These are phyloP conservation scores for Fragum sueziense DNA, from an alignment of 2,888 invertebrate genomes.

Conservation along the genomic window DNA sequence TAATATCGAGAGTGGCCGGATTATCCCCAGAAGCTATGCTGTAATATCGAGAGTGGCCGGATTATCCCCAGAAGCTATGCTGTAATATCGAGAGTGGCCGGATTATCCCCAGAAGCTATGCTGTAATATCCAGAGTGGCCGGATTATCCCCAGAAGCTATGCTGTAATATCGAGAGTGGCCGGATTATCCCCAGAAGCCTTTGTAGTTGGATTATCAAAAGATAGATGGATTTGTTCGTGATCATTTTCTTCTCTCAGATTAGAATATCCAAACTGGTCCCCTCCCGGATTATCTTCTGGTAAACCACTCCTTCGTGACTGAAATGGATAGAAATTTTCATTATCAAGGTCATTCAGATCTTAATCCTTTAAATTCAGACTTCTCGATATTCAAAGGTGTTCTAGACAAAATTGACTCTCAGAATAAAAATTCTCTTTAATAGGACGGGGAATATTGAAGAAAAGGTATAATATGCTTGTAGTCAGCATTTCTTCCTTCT, in stretches of 20 bases:
- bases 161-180: slow-evolving; percentile 34
- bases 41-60: too few species aligned
- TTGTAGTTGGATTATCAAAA: slow-evolving; percentile 2
- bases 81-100: too few species aligned
- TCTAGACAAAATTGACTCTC: not conserved
- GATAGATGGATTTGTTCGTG: slow-evolving; percentile 30
- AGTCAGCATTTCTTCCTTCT: not conserved
- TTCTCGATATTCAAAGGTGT: too few species aligned
- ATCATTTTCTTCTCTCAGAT: slow-evolving; percentile 46
- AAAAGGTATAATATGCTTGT: not conserved
- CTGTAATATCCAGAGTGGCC: too few species aligned
- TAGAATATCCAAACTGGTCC: slow-evolving; percentile 44
- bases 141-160: too few species aligned
- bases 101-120: too few species aligned
- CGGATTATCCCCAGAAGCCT: slow-evolving; percentile 15
- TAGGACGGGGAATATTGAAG: not conserved
- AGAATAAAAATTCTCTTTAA: not conserved
- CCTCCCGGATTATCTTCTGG: slow-evolving; percentile 30
- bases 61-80: too few species aligned
- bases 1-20: too few species aligned
- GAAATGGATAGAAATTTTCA: too few species aligned
- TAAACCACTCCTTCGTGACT: slow-evolving; percentile 40
- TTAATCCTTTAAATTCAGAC: too few species aligned
- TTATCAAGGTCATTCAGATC: too few species aligned
- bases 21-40: too few species aligned